These are phyloP conservation scores for Perca flavescens DNA, from an alignment of 2,113 vertebrate genomes.

Conservation along the genomic window DNA sequence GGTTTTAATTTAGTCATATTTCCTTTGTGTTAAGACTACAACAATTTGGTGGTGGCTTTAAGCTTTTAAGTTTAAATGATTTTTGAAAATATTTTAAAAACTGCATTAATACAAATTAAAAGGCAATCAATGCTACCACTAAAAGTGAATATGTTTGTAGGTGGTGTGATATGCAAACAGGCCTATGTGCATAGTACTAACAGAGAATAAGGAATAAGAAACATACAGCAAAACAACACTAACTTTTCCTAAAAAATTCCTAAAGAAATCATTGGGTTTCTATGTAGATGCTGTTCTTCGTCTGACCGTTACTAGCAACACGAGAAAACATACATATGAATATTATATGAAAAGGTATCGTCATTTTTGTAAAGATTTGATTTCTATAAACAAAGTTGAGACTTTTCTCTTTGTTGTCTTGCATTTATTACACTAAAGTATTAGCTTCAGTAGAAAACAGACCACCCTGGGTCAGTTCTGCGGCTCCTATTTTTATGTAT, in stretches of 20 bases:
- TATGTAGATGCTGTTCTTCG: not conserved
- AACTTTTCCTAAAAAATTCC: not conserved
- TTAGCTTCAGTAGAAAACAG: constrained; percentile 1
- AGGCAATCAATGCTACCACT: not conserved
- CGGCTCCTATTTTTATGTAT: not conserved
- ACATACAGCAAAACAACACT: too few relatives aligned
- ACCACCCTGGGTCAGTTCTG: not conserved
- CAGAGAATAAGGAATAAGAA: not conserved
- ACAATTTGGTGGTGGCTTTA: not conserved
- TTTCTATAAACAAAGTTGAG: not conserved
- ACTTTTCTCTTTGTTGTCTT: not conserved
- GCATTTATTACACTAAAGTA: not conserved
- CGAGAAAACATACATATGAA: not conserved
- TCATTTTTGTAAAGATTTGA: not conserved
- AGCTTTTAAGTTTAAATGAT: not conserved
- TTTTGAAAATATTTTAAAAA: not conserved
- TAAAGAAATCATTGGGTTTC: not conserved
- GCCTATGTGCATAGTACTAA: not conserved
- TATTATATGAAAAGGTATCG: not conserved
- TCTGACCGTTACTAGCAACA: not conserved
- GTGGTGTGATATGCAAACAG: not conserved
- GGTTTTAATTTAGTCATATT: not conserved
- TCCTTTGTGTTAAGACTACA: constrained; percentile 3
- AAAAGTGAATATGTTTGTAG: not conserved
- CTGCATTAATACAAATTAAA: not conserved